Evolutionary conservation across 2,113 vertebrate genomes (phyloP).

Genomic region (Formicarius rufipectus): DNA sequence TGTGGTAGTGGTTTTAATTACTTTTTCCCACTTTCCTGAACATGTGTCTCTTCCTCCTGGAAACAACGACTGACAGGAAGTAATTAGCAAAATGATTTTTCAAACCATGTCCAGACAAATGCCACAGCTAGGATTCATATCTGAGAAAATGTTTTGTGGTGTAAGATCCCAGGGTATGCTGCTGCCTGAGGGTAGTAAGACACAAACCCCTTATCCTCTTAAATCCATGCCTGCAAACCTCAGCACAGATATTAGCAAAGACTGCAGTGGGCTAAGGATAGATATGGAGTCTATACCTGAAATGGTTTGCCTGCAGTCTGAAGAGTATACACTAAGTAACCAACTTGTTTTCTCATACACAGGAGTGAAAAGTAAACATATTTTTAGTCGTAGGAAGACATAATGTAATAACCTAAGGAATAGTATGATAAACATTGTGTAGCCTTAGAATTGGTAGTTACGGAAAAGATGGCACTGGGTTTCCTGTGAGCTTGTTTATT

Average conservation of each 20-base stretch:
- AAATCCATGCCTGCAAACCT: background rate
- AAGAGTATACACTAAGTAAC: background rate
- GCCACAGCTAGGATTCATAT: background rate
- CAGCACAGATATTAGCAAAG: background rate
- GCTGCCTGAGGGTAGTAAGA: background rate
- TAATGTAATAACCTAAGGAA: background rate
- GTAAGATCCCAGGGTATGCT: background rate
- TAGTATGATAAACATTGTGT: background rate
- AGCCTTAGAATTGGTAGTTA: background rate
- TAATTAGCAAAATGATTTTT: background rate
- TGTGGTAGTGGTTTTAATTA: background rate
- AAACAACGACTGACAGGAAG: background rate
- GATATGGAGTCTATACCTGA: background rate
- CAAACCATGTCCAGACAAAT: background rate
- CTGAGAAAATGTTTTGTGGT: background rate
- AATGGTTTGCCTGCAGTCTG: background rate
- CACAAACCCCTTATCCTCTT: background rate
- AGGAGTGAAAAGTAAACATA: background rate
- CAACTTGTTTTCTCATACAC: background rate
- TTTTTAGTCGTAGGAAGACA: background rate
- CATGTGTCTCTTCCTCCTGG: background rate
- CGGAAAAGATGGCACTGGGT: background rate
- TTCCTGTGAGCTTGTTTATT: slow-evolving; percentile 30
- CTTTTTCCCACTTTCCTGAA: background rate
- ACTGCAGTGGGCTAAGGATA: background rate